These are phyloP conservation scores for Grammomys surdaster DNA, from an alignment of 2,113 vertebrate species.

Conservation along the genomic window DNA sequence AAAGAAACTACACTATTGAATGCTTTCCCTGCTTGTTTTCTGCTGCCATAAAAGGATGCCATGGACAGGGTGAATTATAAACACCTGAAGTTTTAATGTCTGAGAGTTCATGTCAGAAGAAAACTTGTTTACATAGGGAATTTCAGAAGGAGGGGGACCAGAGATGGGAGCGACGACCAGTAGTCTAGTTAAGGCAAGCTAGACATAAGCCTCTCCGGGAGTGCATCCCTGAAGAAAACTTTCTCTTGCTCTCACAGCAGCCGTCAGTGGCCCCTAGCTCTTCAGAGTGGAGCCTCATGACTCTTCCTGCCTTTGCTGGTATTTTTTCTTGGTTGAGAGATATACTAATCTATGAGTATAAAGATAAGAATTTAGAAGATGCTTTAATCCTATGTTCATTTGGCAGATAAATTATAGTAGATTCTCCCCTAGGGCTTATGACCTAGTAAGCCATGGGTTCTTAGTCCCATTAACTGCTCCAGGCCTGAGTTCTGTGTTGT, in stretches of 20 bases:
- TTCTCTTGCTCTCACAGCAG: neutral
- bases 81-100: neutral
- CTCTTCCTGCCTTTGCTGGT: no score
- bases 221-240: neutral
- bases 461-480: neutral
- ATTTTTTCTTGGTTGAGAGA: neutral
- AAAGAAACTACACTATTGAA: no score
- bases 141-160: neutral
- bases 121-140: neutral
- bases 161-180: neutral
- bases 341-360: neutral
- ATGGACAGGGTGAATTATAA: neutral
- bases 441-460: neutral
- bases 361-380: neutral
- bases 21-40: neutral
- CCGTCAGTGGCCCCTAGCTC: neutral
- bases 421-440: neutral
- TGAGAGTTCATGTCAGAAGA: neutral
- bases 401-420: neutral
- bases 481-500: neutral
- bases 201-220: neutral
- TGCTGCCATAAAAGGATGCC: neutral
- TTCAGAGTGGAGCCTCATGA: no score
- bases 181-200: neutral
- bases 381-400: neutral